Evolutionary conservation across 2,113 vertebrate species (phyloP).

Genomic region (Catagonus wagneri): DNA sequence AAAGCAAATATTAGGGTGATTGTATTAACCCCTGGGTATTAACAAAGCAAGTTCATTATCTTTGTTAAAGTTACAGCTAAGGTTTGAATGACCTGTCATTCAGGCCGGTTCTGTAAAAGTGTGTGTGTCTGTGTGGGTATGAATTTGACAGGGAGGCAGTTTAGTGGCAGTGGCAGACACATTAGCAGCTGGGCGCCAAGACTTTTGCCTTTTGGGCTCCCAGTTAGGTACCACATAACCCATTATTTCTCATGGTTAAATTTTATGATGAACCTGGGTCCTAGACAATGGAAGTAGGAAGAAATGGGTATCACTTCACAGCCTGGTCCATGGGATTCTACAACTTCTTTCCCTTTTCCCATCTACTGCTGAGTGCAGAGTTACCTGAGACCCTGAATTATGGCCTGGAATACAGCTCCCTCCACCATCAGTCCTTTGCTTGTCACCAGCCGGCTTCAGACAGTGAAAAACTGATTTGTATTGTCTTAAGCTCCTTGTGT

Average conservation of each 20-base stretch:
- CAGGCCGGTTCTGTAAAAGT: neutral
- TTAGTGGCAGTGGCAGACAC: neutral
- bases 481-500: neutral
- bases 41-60: neutral
- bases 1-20: neutral
- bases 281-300: neutral
- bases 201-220: neutral
- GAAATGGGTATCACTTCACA: neutral
- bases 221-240: neutral
- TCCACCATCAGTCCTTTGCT: neutral
- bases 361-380: neutral
- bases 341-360: neutral
- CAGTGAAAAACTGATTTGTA: neutral
- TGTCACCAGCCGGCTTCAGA: neutral
- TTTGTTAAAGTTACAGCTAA: neutral
- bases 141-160: neutral
- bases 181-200: neutral
- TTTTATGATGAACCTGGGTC: neutral
- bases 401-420: neutral
- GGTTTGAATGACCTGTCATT: neutral
- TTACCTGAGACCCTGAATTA: neutral
- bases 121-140: accelerated
- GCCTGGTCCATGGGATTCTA: neutral
- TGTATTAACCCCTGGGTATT: too few species aligned
- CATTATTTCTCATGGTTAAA: neutral